Evolutionary conservation across 2,888 invertebrate species (phyloP).

Genomic region (Sturmia bella): DNA sequence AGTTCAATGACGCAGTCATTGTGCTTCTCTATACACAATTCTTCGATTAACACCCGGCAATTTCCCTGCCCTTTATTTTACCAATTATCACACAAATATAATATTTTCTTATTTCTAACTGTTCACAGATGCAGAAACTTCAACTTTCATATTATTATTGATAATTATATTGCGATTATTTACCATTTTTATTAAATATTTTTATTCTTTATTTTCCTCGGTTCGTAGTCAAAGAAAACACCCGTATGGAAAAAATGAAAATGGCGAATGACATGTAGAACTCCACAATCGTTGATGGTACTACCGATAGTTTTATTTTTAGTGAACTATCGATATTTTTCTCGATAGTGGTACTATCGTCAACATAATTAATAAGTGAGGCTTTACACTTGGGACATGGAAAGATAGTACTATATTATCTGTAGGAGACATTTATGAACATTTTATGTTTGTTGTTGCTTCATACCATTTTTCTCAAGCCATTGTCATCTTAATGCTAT

Average conservation of each 20-base stretch:
- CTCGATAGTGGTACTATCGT: too few relatives aligned
- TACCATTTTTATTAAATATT: constrained; percentile 70
- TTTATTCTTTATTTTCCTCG: constrained; percentile 59
- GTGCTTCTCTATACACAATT: constrained; percentile 56
- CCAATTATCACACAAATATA: constrained; percentile 9
- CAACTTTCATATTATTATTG: constrained; percentile 61
- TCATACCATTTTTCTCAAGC: too few relatives aligned
- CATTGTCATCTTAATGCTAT: too few relatives aligned
- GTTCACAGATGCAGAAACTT: constrained; percentile 33
- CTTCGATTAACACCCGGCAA: constrained; percentile 71
- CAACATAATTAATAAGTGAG: too few relatives aligned
- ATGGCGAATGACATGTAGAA: constrained; percentile 71
- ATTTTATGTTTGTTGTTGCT: too few relatives aligned
- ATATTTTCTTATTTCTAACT: not conserved
- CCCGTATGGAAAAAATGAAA: constrained; percentile 70
- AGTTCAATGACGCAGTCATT: constrained; percentile 68
- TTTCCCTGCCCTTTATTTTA: constrained; percentile 37
- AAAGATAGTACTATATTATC: too few relatives aligned
- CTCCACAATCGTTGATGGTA: not conserved
- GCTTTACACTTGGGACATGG: too few relatives aligned
- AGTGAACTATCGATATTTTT: too few relatives aligned
- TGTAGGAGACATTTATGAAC: too few relatives aligned
- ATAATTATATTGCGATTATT: constrained; percentile 48
- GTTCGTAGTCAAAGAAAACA: constrained; percentile 64
- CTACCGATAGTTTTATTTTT: too few relatives aligned